Percentiles rank a stretch among this genome's conserved stretches.
phyloP scores from a whole-genome alignment of 2,113 vertebrate species.

The Melospiza georgiana region DNA sequence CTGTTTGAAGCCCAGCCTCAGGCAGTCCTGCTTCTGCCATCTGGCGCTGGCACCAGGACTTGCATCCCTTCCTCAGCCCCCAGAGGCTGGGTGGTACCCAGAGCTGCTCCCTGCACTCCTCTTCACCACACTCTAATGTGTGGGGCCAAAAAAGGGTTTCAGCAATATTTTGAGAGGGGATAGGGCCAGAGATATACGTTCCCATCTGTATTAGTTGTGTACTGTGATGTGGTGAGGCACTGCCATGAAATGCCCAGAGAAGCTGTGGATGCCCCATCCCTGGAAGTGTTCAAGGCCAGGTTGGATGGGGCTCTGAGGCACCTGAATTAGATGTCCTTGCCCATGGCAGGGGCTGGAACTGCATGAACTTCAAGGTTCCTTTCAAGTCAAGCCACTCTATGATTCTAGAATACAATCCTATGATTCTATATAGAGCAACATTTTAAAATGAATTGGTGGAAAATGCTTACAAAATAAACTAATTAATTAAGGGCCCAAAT shows the following conservation, averaged over 20 bases:
- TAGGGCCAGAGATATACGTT: not conserved
- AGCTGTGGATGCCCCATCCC: not conserved
- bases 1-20: not conserved
- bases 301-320: not conserved
- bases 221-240: not conserved
- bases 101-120: not conserved
- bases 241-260: not conserved
- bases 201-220: not conserved
- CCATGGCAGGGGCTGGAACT: not conserved
- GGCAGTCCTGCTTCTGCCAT: not conserved
- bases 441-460: not conserved
- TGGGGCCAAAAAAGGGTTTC: not conserved
- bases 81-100: not conserved
- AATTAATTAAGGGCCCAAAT: not conserved
- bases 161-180: not conserved
- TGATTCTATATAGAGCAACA: not conserved
- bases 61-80: not conserved
- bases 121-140: rapidly evolving
- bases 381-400: not conserved
- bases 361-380: not conserved
- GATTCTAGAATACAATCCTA: not conserved
- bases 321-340: not conserved
- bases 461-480: not conserved
- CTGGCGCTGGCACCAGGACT: not conserved
- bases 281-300: not conserved